Evolutionary conservation across 2,888 invertebrate species (phyloP), one percentile per base, ranked within the genome.

Genomic region (Cataglyphis cursor): DNA sequence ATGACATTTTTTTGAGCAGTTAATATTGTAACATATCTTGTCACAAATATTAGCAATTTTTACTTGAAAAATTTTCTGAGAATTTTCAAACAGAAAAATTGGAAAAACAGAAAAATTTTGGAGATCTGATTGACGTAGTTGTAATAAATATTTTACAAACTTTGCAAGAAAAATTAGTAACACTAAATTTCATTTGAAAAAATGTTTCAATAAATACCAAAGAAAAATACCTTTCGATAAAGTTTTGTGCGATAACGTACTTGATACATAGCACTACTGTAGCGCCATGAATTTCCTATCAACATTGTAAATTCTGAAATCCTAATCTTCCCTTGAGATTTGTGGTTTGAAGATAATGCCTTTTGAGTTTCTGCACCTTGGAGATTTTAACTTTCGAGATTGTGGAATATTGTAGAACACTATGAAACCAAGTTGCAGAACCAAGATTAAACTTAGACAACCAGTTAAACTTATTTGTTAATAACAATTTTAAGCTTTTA

Each of bases 281-380:
- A 44, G 44, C 59, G 59, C 59, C 44, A 80, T 80, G 78, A 80
- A 80, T 72, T 80, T 80, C 59, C 78, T 80, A 80, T 72, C 78
- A 80, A 80, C 73, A 59, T 80, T 59, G 59, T 59, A 73, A 59
- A 80, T 72, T 80, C 73, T 72, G 78, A 72, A 59, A 72, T 44
- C 78, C 73, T 66, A 66, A 76, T 38, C 57, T 44, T 72, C 78
- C 35, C 78, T 31, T 24, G 73, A 72, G 78, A 80, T 80, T 72
- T 80, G 78, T 72, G 78, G 73, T 72, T 80, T 59, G 73, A 72
- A 72, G 78, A 72, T 80, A 80, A 80, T 80, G 59, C 78, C 78
- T 72, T 80, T 80, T 80, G 78, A 80, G 78, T 72, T 80, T 44
- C 78, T 44, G 78, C 59, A 72, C 78, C 78, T 72, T 80, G 59